Conservation (phyloP, 2,113 vertebrate species). For the Mystacornis crossleyi region DNA sequence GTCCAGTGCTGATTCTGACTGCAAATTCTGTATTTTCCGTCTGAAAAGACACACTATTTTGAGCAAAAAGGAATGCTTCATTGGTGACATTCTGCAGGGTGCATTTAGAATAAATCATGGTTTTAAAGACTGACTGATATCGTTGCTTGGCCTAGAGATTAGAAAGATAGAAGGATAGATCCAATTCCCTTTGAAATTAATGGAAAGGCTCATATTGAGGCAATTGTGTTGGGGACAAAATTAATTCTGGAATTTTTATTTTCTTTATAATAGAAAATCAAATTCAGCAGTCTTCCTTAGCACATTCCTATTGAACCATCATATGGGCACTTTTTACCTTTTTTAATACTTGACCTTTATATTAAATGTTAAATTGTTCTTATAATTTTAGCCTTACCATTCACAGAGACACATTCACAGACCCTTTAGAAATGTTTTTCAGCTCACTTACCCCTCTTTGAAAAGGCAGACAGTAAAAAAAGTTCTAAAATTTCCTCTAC, state of each 20-base stretch:
- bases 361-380: background rate
- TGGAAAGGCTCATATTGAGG: background rate
- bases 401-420: background rate
- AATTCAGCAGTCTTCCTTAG: background rate
- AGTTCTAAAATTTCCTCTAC: background rate
- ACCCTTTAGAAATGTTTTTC: background rate
- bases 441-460: background rate
- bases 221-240: background rate
- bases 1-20: background rate
- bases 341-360: background rate
- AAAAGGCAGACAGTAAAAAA: background rate
- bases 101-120: background rate
- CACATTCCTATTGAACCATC: background rate
- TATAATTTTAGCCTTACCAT: background rate
- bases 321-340: background rate
- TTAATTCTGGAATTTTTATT: background rate
- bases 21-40: background rate
- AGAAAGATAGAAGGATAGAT: background rate
- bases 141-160: background rate
- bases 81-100: background rate
- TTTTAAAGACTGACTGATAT: background rate
- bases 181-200: background rate
- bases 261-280: background rate
- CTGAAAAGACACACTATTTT: background rate
- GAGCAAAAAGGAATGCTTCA: background rate